These are phyloP conservation scores for Aporrectodea caliginosa DNA, from an alignment of 1,140 invertebrate species.

Conservation along the genomic window DNA sequence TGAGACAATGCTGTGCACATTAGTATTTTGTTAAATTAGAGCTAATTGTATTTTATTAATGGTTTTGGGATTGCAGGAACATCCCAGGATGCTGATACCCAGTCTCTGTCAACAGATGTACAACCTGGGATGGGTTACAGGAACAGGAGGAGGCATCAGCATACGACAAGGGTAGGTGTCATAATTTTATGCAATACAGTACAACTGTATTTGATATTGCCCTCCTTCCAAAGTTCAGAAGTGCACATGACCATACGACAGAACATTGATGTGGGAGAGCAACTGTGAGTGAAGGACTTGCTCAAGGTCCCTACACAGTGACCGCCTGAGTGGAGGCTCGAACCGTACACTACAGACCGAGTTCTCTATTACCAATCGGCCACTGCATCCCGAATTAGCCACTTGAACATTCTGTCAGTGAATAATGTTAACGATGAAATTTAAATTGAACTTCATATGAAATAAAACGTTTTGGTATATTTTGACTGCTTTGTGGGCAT, in stretches of 20 bases:
- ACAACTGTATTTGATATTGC: too few relatives aligned
- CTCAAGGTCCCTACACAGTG: too few relatives aligned
- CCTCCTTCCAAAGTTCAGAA: too few relatives aligned
- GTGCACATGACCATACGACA: too few relatives aligned
- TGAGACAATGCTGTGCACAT: background rate
- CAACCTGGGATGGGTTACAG: conserved; percentile 89
- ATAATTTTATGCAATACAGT: too few relatives aligned
- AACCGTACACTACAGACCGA: too few relatives aligned
- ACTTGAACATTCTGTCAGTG: background rate
- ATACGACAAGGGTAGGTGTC: conserved; percentile 74
- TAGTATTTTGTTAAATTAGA: background rate
- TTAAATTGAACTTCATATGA: background rate
- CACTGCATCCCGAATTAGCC: background rate
- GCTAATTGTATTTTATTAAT: background rate
- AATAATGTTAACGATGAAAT: background rate
- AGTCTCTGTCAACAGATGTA: conserved; percentile 87
- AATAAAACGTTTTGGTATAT: background rate
- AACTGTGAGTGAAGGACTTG: too few relatives aligned
- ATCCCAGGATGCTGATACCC: conserved; percentile 82
- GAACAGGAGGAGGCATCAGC: conserved; percentile 86
- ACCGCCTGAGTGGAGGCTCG: too few relatives aligned
- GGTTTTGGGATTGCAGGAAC: conserved; percentile 51
- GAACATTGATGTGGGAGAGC: too few relatives aligned
- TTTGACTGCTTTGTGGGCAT: background rate
- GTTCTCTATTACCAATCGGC: background rate